Evolutionary conservation across 2,888 invertebrate genomes (phyloP).

Genomic region (Ephialtes manifestator): DNA sequence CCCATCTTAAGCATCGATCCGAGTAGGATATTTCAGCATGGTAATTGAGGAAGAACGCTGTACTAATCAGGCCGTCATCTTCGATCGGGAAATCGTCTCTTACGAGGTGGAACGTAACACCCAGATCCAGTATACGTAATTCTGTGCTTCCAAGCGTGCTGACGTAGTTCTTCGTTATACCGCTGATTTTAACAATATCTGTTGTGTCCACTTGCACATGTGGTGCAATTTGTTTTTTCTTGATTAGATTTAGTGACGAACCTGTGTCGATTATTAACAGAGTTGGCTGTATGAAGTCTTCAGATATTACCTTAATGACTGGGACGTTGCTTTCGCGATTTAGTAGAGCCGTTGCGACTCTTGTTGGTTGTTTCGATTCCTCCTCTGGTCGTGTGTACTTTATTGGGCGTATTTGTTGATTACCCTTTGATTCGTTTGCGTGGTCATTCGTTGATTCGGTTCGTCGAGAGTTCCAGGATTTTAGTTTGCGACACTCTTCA

Average conservation of each 20-base stretch:
- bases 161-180: conserved; percentile 45
- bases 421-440: neutral
- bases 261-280: conserved; percentile 54
- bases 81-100: conserved; percentile 55
- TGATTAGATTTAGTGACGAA: conserved; percentile 43
- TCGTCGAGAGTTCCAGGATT: neutral
- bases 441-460: neutral
- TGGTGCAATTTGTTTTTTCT: conserved; percentile 14
- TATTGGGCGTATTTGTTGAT: too few relatives aligned
- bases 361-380: too few relatives aligned
- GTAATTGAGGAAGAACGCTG: conserved; percentile 37
- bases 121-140: conserved; percentile 9
- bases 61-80: conserved; percentile 56
- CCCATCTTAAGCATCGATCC: conserved; percentile 39
- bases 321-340: conserved; percentile 30
- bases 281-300: conserved; percentile 5
- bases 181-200: neutral
- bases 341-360: neutral
- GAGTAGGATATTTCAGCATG: conserved; percentile 49
- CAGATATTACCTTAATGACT: neutral
- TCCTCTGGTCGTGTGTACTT: too few relatives aligned
- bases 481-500: neutral
- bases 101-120: conserved; percentile 52
- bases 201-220: conserved; percentile 18
- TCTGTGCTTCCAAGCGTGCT: conserved; percentile 40